Base-by-base conservation (phyloP, 2,888 invertebrate species). In the Ormyrus labotus region DNA sequence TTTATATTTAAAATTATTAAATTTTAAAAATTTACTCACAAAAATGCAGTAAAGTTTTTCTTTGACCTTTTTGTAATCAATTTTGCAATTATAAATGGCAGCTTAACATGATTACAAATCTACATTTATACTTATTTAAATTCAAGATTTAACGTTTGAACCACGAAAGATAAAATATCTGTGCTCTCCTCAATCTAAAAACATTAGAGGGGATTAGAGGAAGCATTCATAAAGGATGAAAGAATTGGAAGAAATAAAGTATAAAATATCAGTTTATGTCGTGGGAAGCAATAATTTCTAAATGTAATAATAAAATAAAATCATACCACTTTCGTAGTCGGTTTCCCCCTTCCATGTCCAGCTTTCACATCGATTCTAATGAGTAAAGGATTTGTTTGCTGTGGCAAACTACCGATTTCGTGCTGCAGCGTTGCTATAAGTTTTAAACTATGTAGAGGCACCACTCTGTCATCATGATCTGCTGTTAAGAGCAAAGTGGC, bases 381-480 rank as follows among this genome's bases (percentile, higher is more conserved):
- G 83, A 99, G 91, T 84, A 99, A 91, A 2, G 99, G 99, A 86
- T 96, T 96, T 19, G 90, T 93, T 93, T 98, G 97, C 83, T 92
- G 91, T 6, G 93, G 88, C 5, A 93, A 88, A 78, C 90, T 90
- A 61, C 94, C 94, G 13, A 96, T 89, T 61, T 93, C 93, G 87
- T 96, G 93, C 89, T 99, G 99, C 81, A 99, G 92, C 86, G 96
- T 94, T 2, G 99, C 98, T 81, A 97, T 95, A 91, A 96, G 97
- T 92, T 99, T 99, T 67, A 99, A 93, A 81, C 98, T 98, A 92
- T 99, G 99, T 84, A 98, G 93, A 70, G 99, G 99, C 84, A 99
- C 99, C 83, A 99, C 99, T 85, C 99, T 95, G 92, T 99, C 99
- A 92, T 99, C 99, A 92, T 99, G 99, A 92, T 99, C 99, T 34